Conservation (phyloP, 1,140 invertebrate genomes). For the Drosophila parabipectinata region DNA sequence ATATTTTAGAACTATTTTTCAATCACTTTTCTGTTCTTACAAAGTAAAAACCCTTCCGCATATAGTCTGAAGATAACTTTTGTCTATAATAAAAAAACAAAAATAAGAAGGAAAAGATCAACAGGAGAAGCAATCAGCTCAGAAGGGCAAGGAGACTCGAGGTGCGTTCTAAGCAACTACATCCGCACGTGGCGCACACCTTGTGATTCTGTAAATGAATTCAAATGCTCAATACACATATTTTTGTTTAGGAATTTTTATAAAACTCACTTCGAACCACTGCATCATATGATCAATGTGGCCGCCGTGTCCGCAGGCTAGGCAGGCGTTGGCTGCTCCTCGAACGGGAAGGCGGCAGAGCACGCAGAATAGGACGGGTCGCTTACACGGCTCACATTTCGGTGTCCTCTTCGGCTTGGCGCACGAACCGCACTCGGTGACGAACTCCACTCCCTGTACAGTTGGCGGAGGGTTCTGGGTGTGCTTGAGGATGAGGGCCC, state of each 20-base stretch:
- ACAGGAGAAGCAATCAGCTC: conserved; percentile 40
- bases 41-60: conserved; percentile 48
- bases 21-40: not conserved
- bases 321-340: conserved; percentile 92
- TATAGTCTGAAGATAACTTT: conserved; percentile 36
- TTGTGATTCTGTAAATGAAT: conserved; percentile 84
- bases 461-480: conserved; percentile 86
- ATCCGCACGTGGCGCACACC: conserved; percentile 91
- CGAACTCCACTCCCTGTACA: conserved; percentile 90
- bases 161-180: conserved; percentile 90
- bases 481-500: conserved; percentile 93
- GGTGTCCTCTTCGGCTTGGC: conserved; percentile 85
- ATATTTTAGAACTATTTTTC: not conserved
- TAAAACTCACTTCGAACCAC: conserved; percentile 89
- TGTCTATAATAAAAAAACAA: not conserved
- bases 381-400: conserved; percentile 89
- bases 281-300: conserved; percentile 92
- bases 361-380: conserved; percentile 90
- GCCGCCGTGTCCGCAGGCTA: conserved; percentile 95
- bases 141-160: conserved; percentile 60
- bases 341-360: conserved; percentile 94
- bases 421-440: conserved; percentile 90
- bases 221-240: not conserved
- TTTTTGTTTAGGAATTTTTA: not conserved
- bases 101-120: not conserved